Evolutionary conservation across 2,797 vertebrate species (phyloP), one percentile per base, ranked within the genome.

Genomic region (Mus minutoides): DNA sequence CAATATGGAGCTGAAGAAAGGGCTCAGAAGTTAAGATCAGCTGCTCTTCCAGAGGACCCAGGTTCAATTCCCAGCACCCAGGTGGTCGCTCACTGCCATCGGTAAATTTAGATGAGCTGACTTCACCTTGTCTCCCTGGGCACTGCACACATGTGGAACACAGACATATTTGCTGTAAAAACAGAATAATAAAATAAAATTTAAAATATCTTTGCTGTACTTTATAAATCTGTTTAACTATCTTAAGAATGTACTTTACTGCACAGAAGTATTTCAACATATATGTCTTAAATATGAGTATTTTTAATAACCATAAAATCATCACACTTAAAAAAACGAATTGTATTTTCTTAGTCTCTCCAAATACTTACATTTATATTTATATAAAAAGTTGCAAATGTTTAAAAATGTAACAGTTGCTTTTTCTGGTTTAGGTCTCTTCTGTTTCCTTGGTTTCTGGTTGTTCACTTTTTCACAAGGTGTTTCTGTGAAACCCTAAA

Each of bases 281-380:
- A 60, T 58, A 83, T 95, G 37, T 80, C 40, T 52, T 64, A 91
- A 87, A 95, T 26, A 79, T 58, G 90, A 58, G 40, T 49, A 58
- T 83, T 83, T 77, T 31, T 87, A 49, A 78, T 88, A 92, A 85
- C 34, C 16, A 85, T 4, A 37, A 26, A 80, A 73, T 79, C 58
- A 43, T 60, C 60, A 93, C 17, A 46, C 49, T 96, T 92, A 60
- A 40, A 56, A 89, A 89, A 46, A 4, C 29, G 60, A 88, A 64
- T n/a, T 34, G 6, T 19, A 62, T 90, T 88, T 96, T 29, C 17
- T 92, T 92, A 77, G 22, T 49, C n/a, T 96, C 76, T 76, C 87
- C 21, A 96, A 90, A 93, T 90, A 54, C 31, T 80, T 91, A 87
- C 82, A 73, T 84, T 64, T 67, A 1, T 64, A 1, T 64, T 46